These are phyloP conservation scores for Drosophila stalkeri DNA, from an alignment of 2,888 invertebrate species.

Conservation along the genomic window DNA sequence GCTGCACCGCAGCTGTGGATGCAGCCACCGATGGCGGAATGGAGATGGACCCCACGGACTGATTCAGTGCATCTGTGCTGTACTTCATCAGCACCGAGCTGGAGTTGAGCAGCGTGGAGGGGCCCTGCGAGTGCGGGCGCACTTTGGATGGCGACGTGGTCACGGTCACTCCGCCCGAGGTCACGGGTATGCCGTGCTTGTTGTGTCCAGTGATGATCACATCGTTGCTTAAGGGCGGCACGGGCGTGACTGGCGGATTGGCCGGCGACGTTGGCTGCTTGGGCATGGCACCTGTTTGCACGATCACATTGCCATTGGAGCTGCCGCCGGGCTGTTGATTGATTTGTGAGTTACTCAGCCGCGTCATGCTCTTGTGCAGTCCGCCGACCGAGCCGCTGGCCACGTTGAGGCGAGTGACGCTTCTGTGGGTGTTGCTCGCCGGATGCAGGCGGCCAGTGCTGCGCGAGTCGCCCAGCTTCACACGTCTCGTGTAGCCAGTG, in stretches of 20 bases:
- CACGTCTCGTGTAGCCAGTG: conserved; percentile 87
- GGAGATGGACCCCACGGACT: conserved; percentile 85
- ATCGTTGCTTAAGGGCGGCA: conserved; percentile 85
- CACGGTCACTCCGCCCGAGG: conserved; percentile 88
- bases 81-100: conserved; percentile 84
- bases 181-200: conserved; percentile 86
- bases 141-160: conserved; percentile 87
- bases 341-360: conserved; percentile 91
- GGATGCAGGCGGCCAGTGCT: conserved; percentile 90
- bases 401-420: conserved; percentile 92
- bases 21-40: conserved; percentile 68
- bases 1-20: conserved; percentile 32
- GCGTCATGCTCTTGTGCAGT: conserved; percentile 93
- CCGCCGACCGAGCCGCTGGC: conserved; percentile 92
- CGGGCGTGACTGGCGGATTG: conserved; percentile 84
- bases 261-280: conserved; percentile 69
- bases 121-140: conserved; percentile 87
- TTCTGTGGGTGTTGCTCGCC: conserved; percentile 90
- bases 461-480: conserved; percentile 90
- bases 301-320: conserved; percentile 83
- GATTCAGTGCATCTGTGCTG: conserved; percentile 85
- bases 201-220: conserved; percentile 86
- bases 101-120: conserved; percentile 85
- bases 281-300: conserved; percentile 81
- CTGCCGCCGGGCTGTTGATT: conserved; percentile 86